Evolutionary conservation across 2,888 invertebrate genomes (phyloP).

Genomic region (Schizotus pectinicornis): DNA sequence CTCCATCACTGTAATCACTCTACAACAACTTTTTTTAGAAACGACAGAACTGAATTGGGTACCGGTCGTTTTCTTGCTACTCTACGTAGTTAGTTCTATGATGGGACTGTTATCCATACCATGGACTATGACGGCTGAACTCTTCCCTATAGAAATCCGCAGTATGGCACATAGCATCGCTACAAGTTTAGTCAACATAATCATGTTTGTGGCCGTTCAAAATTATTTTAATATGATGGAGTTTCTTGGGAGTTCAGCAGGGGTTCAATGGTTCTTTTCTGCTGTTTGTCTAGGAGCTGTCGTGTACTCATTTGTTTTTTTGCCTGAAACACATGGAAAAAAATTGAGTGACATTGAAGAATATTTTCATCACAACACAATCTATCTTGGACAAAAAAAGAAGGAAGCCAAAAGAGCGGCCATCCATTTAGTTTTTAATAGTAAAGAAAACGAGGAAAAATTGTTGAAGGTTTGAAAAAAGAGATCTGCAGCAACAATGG

Average conservation of each 20-base stretch:
- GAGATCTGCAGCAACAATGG: no score
- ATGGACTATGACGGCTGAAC: conserved; percentile 67
- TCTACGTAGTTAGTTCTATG: conserved; percentile 64
- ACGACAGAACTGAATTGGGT: conserved; percentile 51
- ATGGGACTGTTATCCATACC: conserved; percentile 64
- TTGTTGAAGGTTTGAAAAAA: no score
- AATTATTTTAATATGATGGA: conserved; percentile 53
- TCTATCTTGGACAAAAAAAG: conserved; percentile 32
- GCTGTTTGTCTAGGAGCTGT: conserved; percentile 46
- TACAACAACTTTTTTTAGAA: conserved; percentile 27
- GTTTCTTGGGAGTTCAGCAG: conserved; percentile 56
- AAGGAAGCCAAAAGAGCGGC: background rate
- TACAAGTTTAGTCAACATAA: conserved; percentile 61
- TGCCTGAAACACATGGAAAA: conserved; percentile 61
- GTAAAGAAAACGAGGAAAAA: no score
- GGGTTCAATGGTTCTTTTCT: conserved; percentile 57
- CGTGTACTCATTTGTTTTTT: conserved; percentile 55
- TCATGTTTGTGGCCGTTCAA: conserved; percentile 64
- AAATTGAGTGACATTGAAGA: conserved; percentile 59
- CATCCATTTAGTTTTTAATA: no score
- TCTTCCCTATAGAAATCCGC: conserved; percentile 64
- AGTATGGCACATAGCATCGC: conserved; percentile 63
- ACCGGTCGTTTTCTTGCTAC: conserved; percentile 60
- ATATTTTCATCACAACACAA: conserved; percentile 57
- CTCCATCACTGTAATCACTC: background rate